Evolutionary conservation across 2,113 vertebrate species (phyloP), one percentile per base, ranked within the genome.

Genomic region (Pseudopodoces humilis): DNA sequence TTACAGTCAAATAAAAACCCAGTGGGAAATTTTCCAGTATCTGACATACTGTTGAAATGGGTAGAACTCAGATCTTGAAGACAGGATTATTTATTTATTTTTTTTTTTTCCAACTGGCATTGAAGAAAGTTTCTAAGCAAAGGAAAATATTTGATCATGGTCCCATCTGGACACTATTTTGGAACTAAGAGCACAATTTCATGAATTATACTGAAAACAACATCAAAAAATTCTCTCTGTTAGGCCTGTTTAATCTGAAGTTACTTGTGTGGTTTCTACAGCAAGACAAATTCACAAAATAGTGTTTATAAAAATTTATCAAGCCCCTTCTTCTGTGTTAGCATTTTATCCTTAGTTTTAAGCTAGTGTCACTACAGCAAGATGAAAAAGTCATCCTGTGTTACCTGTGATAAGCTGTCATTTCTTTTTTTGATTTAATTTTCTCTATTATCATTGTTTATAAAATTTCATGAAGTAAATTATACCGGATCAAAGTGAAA

Each of bases 391-490:
- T n/a, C 39, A 20, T 56, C 21, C 35, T 84, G 4, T 41, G 37
- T 68, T 85, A n/a, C 7, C 13, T 52, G 8, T 85, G 31, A 84
- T 37, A 78, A 82, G 6, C 1, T 35, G 90, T 78, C 60, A 27
- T 64, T 92, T 44, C 31, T 56, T 37, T 3, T 90, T 87, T 63
- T 62, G 8, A 83, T 91, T 75, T 79, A 23, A 49, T 90, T 88
- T 88, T 84, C 52, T 84, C 33, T 53, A 17, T 65, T 87, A 3
- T 24, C 39, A 69, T n/a, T 53, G 8, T 71, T 92, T 64, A 71
- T 80, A 89, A 65, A 58, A 24, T 70, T 87, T 81, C 33, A 67
- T 70, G 1, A 49, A 55, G 7, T 58, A 95, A 92, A 91, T 60
- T 28, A 63, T 15, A 47, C 4, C 33, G 15, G 37, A 74, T 88